Conservation (phyloP, 2,888 invertebrate genomes). For the Norana najaformis region DNA sequence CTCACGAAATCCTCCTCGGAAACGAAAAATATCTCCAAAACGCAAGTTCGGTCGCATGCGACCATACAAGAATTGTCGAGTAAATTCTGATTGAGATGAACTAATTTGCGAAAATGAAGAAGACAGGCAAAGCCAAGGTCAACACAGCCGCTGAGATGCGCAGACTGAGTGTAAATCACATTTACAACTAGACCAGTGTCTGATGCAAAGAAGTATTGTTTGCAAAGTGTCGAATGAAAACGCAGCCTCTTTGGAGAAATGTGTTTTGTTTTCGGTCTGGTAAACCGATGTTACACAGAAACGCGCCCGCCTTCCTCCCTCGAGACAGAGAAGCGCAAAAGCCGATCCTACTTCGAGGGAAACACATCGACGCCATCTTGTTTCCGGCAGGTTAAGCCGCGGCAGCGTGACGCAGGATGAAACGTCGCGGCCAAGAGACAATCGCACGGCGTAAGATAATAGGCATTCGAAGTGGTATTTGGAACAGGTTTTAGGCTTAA, state of each 20-base stretch:
- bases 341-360: not conserved
- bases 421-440: not conserved
- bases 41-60: too few species aligned
- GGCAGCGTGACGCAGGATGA: not conserved
- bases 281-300: slow-evolving; percentile 4
- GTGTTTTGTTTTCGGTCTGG: not conserved
- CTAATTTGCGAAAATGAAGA: too few species aligned
- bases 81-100: too few species aligned
- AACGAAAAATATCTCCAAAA: too few species aligned
- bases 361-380: slow-evolving; percentile 1
- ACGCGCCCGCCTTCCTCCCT: not conserved
- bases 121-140: too few species aligned
- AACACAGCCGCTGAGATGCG: too few species aligned
- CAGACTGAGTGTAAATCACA: too few species aligned
- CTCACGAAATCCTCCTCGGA: too few species aligned
- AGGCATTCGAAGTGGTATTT: not conserved
- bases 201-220: not conserved
- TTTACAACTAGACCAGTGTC: not conserved
- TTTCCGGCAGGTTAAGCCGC: not conserved
- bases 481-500: not conserved
- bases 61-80: too few species aligned
- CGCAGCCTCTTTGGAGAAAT: not conserved
- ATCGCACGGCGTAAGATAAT: not conserved
- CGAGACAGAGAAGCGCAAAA: not conserved
- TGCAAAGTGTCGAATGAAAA: not conserved